Percentiles rank a stretch among this genome's conserved stretches.
Conservation (phyloP, 1,140 invertebrate genomes). For the Bombus difficillimus region DNA sequence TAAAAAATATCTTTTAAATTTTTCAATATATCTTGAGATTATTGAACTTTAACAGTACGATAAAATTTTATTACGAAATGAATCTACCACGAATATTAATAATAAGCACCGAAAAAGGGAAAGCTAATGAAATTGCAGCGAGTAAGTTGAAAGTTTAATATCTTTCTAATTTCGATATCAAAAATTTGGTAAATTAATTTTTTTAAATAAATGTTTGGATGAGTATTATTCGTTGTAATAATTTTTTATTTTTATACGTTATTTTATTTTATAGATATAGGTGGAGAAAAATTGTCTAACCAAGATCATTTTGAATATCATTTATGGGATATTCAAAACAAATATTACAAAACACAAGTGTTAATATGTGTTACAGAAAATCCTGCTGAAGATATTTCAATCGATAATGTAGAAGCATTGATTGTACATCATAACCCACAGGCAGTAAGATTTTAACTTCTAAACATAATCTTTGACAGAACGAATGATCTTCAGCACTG, state of each 20-base stretch:
- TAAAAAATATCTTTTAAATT: neutral
- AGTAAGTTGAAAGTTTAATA: constrained; percentile 69
- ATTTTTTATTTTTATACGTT: neutral
- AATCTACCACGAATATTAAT: constrained; percentile 76
- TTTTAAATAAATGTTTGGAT: neutral
- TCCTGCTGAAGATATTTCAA: constrained; percentile 79
- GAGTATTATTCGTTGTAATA: neutral
- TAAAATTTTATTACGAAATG: constrained; percentile 49
- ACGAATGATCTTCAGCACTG: constrained; percentile 14
- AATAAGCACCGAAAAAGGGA: constrained; percentile 68
- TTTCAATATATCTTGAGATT: neutral
- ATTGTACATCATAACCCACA: constrained; percentile 84
- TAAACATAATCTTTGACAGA: neutral
- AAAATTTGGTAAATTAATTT: neutral
- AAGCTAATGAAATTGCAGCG: constrained; percentile 75
- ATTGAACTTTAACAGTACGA: neutral
- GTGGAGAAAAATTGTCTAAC: constrained; percentile 73
- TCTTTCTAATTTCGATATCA: neutral
- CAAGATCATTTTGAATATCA: constrained; percentile 81
- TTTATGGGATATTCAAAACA: constrained; percentile 86
- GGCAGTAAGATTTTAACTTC: constrained; percentile 76
- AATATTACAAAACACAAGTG: constrained; percentile 87
- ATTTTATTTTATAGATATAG: constrained; percentile 79
- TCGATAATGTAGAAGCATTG: constrained; percentile 84
- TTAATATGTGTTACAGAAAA: constrained; percentile 82